A percentile compares a stretch with the other conserved stretches of the same genome.
Conservation (phyloP, 1,140 invertebrate species). For the Scaptomyza montana region DNA sequence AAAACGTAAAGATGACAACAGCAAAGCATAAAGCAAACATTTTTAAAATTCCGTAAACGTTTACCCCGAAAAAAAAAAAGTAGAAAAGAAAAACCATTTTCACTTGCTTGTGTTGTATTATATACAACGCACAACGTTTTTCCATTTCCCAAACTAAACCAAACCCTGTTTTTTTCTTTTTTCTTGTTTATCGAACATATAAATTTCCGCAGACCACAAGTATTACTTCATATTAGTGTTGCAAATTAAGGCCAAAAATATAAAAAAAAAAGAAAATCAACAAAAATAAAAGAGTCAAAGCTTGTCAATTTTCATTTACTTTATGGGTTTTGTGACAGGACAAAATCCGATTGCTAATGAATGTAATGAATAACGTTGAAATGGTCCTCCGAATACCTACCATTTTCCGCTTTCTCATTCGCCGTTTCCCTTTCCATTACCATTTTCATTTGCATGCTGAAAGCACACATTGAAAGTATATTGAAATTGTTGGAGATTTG, state of each 20-base stretch:
- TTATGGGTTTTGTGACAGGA: slow-evolving; percentile 24
- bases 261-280: too few species aligned
- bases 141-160: slow-evolving; percentile 10
- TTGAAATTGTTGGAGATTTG: slow-evolving; percentile 20
- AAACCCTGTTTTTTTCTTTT: slow-evolving; percentile 7
- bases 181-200: neutral
- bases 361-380: slow-evolving; percentile 33
- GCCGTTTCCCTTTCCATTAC: neutral
- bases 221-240: neutral
- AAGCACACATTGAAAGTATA: slow-evolving; percentile 8
- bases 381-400: neutral
- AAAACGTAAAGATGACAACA: slow-evolving; percentile 14
- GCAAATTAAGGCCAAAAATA: slow-evolving; percentile 4
- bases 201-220: neutral
- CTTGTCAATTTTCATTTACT: slow-evolving; percentile 68
- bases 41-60: slow-evolving; percentile 69
- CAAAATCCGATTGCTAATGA: slow-evolving; percentile 39
- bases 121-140: neutral
- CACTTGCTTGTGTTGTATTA: neutral
- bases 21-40: slow-evolving; percentile 41
- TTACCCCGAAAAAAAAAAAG: slow-evolving; percentile 32
- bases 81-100: slow-evolving; percentile 9
- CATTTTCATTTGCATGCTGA: slow-evolving; percentile 31
- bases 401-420: neutral
- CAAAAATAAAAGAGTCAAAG: neutral